Evolutionary conservation across 1,140 invertebrate genomes (phyloP).

Genomic region (Drosophila saltans): DNA sequence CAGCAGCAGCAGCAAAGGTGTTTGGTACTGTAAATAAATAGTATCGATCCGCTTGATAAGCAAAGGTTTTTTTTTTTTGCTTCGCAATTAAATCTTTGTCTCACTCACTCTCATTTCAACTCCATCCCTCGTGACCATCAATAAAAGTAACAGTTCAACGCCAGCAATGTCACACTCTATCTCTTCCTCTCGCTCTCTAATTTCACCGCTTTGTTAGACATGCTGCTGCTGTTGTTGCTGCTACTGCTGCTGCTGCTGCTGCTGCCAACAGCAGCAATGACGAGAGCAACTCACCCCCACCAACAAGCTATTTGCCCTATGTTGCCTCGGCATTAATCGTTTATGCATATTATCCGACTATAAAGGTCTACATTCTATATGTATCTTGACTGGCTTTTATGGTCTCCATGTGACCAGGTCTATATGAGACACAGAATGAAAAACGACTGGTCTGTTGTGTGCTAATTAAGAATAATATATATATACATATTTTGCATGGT

Average conservation of each 20-base stretch:
- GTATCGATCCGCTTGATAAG: neutral
- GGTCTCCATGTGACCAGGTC: conserved; percentile 5
- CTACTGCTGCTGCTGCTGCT: conserved; percentile 2
- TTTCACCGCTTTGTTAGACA: conserved; percentile 7
- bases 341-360: conserved; percentile 10
- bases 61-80: neutral
- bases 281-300: neutral
- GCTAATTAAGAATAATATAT: conserved; percentile 12
- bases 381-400: conserved; percentile 1
- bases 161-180: conserved; percentile 12
- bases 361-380: neutral
- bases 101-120: neutral
- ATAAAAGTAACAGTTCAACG: conserved; percentile 12
- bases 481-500: conserved; percentile 6
- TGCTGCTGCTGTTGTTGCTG: conserved; percentile 2
- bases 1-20: neutral
- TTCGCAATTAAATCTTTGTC: conserved; percentile 8
- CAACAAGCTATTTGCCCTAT: neutral
- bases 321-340: conserved; percentile 10
- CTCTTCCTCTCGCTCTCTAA: conserved; percentile 13
- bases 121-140: conserved; percentile 4
- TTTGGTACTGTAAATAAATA: conserved; percentile 5
- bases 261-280: conserved; percentile 2
- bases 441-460: conserved; percentile 3
- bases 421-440: neutral